Evolutionary conservation across 2,888 invertebrate species (phyloP).

Genomic region (Himalopsyche anomala): DNA sequence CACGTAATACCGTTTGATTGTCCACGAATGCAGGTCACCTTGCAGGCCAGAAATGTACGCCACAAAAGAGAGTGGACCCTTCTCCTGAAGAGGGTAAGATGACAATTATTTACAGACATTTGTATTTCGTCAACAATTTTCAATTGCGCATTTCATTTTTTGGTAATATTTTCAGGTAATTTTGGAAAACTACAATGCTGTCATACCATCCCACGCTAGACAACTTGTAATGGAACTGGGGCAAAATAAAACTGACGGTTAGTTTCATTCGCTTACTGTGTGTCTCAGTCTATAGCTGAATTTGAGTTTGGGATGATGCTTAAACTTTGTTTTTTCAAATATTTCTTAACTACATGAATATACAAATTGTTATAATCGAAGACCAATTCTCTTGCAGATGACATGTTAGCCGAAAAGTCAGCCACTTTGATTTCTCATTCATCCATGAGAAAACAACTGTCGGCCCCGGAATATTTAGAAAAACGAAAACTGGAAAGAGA

Average conservation of each 20-base stretch:
- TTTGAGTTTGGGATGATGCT: not conserved
- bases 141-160: constrained; percentile 37
- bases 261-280: constrained; percentile 61
- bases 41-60: constrained; percentile 88
- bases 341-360: not conserved
- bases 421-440: constrained; percentile 76
- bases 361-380: not conserved
- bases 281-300: not conserved
- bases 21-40: constrained; percentile 92
- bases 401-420: constrained; percentile 79
- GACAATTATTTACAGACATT: not conserved
- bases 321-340: too few relatives aligned
- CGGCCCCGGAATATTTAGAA: constrained; percentile 94
- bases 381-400: constrained; percentile 73
- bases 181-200: constrained; percentile 93
- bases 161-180: constrained; percentile 81
- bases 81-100: constrained; percentile 77
- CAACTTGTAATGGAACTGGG: constrained; percentile 94
- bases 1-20: constrained; percentile 98
- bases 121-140: not conserved
- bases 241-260: constrained; percentile 84
- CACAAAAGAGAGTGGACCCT: constrained; percentile 88
- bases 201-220: constrained; percentile 95
- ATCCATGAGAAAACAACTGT: constrained; percentile 84
- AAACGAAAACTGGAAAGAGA: constrained; percentile 86